Percentiles rank a stretch among this genome's conserved stretches.
phyloP scores from a whole-genome alignment of 2,113 vertebrate species.

The Alosa alosa region DNA sequence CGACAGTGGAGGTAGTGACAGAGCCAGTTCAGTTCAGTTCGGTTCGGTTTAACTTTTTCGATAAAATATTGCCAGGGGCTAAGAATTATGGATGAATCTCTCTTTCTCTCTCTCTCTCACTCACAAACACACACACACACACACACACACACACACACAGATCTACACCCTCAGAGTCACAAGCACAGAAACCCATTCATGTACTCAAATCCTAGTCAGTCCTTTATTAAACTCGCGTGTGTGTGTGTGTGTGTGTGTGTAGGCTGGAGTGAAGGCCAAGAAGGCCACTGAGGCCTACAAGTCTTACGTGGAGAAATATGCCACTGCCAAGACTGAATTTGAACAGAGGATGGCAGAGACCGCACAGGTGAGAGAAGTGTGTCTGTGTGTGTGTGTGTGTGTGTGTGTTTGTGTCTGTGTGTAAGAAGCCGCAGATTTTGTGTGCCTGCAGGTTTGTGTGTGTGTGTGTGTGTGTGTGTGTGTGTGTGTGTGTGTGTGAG shows the following conservation, averaged over 20 bases:
- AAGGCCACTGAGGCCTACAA: slow-evolving; percentile 96
- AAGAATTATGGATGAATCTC: too few species aligned
- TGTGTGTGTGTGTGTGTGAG: slow-evolving; percentile 37
- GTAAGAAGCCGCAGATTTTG: not conserved
- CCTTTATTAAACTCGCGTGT: not conserved
- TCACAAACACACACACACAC: not conserved
- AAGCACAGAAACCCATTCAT: not conserved
- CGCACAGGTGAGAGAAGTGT: slow-evolving; percentile 76
- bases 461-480: slow-evolving; percentile 27
- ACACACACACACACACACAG: not conserved
- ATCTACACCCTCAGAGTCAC: not conserved
- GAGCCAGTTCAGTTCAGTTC: too few species aligned
- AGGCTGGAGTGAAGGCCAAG: slow-evolving; percentile 93
- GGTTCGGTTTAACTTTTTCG: too few species aligned
- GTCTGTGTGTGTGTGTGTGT: too few species aligned
- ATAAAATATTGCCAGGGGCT: too few species aligned
- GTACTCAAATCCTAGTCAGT: not conserved
- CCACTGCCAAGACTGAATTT: slow-evolving; percentile 89
- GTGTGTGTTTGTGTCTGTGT: not conserved
- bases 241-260: not conserved
- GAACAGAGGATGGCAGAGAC: slow-evolving; percentile 97
- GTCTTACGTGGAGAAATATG: slow-evolving; percentile 92
- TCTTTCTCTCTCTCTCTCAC: not conserved
- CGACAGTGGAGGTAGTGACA: too few species aligned
- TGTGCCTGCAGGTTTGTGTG: slow-evolving; percentile 17